phyloP scores from a whole-genome alignment of 2,113 vertebrate genomes.

The Gasterosteus aculeatus region DNA sequence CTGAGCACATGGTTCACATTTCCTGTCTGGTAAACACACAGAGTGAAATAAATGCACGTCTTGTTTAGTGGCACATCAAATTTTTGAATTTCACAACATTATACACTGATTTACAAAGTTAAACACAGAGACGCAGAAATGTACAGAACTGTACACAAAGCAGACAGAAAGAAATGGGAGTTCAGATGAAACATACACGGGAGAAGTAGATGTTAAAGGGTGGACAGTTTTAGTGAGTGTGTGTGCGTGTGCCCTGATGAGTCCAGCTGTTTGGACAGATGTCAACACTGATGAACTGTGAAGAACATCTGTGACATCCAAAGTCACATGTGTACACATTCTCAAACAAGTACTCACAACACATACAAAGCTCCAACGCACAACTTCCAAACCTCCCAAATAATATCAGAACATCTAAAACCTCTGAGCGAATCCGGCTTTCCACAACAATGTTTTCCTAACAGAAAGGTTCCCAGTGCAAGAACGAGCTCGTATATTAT shows the following conservation, averaged over 20 bases:
- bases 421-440: conserved; percentile 7
- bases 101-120: conserved; percentile 5
- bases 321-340: conserved; percentile 47
- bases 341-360: conserved; percentile 40
- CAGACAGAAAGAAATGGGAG: neutral
- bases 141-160: conserved; percentile 6
- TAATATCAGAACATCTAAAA: conserved; percentile 21
- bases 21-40: conserved; percentile 56
- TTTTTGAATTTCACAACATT: conserved; percentile 13
- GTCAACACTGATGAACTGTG: conserved; percentile 74
- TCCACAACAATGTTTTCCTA: neutral
- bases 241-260: conserved; percentile 50
- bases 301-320: conserved; percentile 75
- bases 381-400: conserved; percentile 7
- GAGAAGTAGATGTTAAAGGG: conserved; percentile 31
- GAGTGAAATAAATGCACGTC: conserved; percentile 23
- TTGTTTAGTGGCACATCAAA: conserved; percentile 12
- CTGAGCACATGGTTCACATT: conserved; percentile 64
- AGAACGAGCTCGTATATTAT: neutral
- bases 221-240: conserved; percentile 24
- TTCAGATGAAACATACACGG: conserved; percentile 1
- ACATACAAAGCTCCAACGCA: conserved; percentile 1
- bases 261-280: conserved; percentile 81
- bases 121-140: conserved; percentile 18
- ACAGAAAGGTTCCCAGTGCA: conserved; percentile 10